These are phyloP conservation scores for Lasioglossum morio DNA, from an alignment of 2,888 invertebrate species.

Conservation along the genomic window DNA sequence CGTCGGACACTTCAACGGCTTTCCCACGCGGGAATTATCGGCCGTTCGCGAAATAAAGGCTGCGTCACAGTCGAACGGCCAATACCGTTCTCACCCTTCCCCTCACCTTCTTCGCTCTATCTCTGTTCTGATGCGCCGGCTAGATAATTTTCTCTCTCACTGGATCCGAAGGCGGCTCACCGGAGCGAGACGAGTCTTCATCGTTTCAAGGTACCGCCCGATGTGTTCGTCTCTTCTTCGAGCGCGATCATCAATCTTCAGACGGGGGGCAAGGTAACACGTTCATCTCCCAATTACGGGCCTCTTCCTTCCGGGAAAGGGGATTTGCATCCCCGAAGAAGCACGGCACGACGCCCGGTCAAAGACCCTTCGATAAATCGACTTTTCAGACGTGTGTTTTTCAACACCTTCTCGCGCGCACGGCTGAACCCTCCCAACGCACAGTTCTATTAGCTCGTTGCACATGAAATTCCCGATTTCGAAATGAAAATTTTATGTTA, in stretches of 20 bases:
- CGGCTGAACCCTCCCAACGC: conserved; percentile 18
- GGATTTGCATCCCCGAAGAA: conserved; percentile 66
- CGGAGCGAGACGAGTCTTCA: conserved; percentile 59
- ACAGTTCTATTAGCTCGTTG: not conserved
- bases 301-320: conserved; percentile 59
- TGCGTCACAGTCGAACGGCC: conserved; percentile 31
- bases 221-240: conserved; percentile 49
- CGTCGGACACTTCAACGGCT: conserved; percentile 8
- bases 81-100: conserved; percentile 10
- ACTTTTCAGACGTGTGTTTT: conserved; percentile 43
- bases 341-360: conserved; percentile 29
- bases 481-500: no score
- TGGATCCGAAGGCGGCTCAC: conserved; percentile 46
- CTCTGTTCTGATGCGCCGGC: conserved; percentile 41
- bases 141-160: conserved; percentile 68
- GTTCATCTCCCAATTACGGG: conserved; percentile 73
- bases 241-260: conserved; percentile 71
- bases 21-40: conserved; percentile 42
- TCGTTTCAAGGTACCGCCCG: conserved; percentile 44
- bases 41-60: conserved; percentile 36
- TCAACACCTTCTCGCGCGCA: not conserved
- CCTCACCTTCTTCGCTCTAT: not conserved
- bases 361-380: conserved; percentile 59
- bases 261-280: conserved; percentile 61
- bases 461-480: no score